Conservation (phyloP, 2,113 vertebrate species). For the Mastomys natalensis region DNA sequence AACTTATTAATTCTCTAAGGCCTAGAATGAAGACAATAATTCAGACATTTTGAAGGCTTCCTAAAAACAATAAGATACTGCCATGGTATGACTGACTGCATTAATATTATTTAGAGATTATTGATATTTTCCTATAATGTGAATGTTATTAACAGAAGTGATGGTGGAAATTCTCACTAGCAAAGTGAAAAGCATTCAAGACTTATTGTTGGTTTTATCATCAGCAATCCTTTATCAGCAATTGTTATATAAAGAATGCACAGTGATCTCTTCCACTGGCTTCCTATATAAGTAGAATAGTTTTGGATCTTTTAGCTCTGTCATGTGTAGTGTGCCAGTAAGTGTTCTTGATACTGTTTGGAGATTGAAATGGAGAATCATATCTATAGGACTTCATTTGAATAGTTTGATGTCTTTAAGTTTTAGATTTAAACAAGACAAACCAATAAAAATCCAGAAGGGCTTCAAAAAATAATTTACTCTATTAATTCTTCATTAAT, state of each 20-base stretch:
- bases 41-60: background rate
- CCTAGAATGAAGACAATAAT: background rate
- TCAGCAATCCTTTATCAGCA: background rate
- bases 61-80: too few relatives aligned
- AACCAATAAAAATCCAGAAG: too few relatives aligned
- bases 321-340: background rate
- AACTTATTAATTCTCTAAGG: slow-evolving; percentile 39
- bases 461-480: too few relatives aligned
- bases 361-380: background rate
- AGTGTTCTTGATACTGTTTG: background rate
- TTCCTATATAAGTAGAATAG: background rate
- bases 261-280: background rate
- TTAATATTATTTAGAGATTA: slow-evolving; percentile 2
- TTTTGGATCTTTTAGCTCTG: background rate
- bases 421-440: too few relatives aligned
- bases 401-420: too few relatives aligned
- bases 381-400: background rate
- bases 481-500: background rate
- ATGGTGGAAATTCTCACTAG: background rate
- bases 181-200: background rate
- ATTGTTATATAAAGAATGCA: background rate
- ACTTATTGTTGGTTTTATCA: background rate
- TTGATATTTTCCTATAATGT: background rate
- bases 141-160: background rate
- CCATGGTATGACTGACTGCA: background rate